Evolutionary conservation across 2,113 vertebrate species (phyloP), one percentile per base, ranked within the genome.

Genomic region (Lagopus leucura): DNA sequence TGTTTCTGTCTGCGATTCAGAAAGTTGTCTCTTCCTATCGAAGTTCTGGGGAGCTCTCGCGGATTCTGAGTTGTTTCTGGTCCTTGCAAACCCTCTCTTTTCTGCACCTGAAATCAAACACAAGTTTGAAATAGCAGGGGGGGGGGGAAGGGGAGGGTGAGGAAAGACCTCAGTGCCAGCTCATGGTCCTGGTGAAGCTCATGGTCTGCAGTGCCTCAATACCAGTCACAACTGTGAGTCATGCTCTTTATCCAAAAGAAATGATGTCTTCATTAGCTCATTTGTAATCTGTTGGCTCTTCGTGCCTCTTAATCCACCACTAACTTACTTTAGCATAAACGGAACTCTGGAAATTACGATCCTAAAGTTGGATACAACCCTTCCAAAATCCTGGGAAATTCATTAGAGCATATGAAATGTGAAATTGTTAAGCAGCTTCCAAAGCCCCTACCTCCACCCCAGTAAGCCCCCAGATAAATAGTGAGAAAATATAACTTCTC

Each of bases 21-120:
- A 97, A 63, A 97, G 90, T 60, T 63, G 94, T 48, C 95, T 96
- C 95, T 96, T 97, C 94, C 96, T 97, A 91, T 96, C 90, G 82
- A 97, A 93, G 86, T 92, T 95, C 54, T 92, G 95, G 45, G 84
- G 93, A 55, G 86, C 94, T 88, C 96, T 95, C 86, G 93, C 60
- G 82, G 94, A 95, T 92, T 97, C 97, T 24, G 95, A 96, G 90
- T 90, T 95, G 97, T 97, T 96, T 60, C 96, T 93, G 72, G 91
- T 90, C 91, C 97, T 97, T 81, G 79, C 79, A 90, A 92, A 90
- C 86, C 88, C 95, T 96, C 96, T 81, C 87, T 70, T 97, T 95
- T 97, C 96, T 92, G 96, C 88, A 96, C 93, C 97, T 98, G 93
- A 93, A 98, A 97, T 65, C 84, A 97, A 97, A 97, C 58, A 97